A percentile compares a stretch with the other conserved stretches of the same genome.
phyloP scores from a whole-genome alignment of 2,888 invertebrate genomes.

The Poecilus cupreus region DNA sequence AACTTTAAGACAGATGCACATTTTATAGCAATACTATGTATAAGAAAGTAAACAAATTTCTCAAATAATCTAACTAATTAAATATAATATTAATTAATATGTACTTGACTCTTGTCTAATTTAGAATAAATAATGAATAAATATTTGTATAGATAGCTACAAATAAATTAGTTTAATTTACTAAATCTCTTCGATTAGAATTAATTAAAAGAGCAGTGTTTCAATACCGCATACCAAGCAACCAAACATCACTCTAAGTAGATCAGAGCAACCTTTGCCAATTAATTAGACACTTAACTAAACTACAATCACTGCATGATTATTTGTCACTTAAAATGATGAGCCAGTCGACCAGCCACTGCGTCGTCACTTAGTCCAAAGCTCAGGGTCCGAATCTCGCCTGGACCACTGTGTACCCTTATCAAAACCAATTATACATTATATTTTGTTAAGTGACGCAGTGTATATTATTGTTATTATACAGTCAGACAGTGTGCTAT shows the following conservation, averaged over 20 bases:
- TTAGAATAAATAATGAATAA: too few species aligned
- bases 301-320: constrained; percentile 70
- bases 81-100: too few species aligned
- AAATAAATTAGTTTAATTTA: not conserved
- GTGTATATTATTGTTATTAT: constrained; percentile 71
- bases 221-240: not conserved
- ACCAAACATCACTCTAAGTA: not conserved
- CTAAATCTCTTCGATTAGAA: not conserved
- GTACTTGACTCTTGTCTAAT: too few species aligned
- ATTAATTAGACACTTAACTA: constrained; percentile 69
- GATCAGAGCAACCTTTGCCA: constrained; percentile 68
- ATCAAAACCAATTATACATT: constrained; percentile 73
- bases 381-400: constrained; percentile 31
- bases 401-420: constrained; percentile 70
- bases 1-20: too few species aligned
- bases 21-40: too few species aligned
- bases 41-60: too few species aligned
- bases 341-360: constrained; percentile 66
- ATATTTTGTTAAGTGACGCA: constrained; percentile 72
- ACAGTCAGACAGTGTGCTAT: constrained; percentile 70
- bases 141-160: too few species aligned
- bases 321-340: constrained; percentile 73
- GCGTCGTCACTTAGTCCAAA: constrained; percentile 59
- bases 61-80: too few species aligned
- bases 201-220: not conserved